phyloP scores from a whole-genome alignment of 2,888 invertebrate genomes.

The Lomographa bimaculata region DNA sequence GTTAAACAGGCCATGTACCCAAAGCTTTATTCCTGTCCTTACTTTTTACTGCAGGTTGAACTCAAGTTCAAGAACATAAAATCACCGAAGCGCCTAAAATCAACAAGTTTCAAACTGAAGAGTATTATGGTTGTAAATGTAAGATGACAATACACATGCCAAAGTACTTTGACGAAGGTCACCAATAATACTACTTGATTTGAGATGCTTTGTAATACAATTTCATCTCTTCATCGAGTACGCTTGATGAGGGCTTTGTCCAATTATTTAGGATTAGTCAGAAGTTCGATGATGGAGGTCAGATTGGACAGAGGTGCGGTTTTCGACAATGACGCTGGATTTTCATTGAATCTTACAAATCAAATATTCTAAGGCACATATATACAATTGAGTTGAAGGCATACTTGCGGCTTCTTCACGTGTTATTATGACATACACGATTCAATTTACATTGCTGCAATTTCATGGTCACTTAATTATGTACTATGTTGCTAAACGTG shows the following conservation, averaged over 20 bases:
- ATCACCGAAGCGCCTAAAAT: too few relatives aligned
- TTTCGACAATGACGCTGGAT: neutral
- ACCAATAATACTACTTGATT: constrained; percentile 10
- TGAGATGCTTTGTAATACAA: constrained; percentile 7
- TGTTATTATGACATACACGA: too few relatives aligned
- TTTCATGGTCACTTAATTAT: constrained; percentile 15
- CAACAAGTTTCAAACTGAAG: too few relatives aligned
- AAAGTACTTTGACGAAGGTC: constrained; percentile 17
- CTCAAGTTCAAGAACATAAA: too few relatives aligned
- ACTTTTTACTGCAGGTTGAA: too few relatives aligned
- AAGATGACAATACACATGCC: constrained; percentile 11
- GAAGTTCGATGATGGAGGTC: constrained; percentile 10
- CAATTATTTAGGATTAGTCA: constrained; percentile 15
- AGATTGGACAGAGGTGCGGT: constrained; percentile 3
- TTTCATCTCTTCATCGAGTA: constrained; percentile 6
- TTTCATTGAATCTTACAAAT: neutral
- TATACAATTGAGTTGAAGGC: too few relatives aligned
- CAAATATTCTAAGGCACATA: too few relatives aligned
- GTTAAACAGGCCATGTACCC: too few relatives aligned
- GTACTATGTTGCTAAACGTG: constrained; percentile 10
- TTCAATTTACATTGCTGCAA: too few relatives aligned
- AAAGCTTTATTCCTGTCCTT: too few relatives aligned
- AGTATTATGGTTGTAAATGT: constrained; percentile 2
- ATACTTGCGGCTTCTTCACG: too few relatives aligned
- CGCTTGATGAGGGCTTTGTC: constrained; percentile 8